phyloP scores from a whole-genome alignment of 2,113 vertebrate species.

The Haemorhous mexicanus region DNA sequence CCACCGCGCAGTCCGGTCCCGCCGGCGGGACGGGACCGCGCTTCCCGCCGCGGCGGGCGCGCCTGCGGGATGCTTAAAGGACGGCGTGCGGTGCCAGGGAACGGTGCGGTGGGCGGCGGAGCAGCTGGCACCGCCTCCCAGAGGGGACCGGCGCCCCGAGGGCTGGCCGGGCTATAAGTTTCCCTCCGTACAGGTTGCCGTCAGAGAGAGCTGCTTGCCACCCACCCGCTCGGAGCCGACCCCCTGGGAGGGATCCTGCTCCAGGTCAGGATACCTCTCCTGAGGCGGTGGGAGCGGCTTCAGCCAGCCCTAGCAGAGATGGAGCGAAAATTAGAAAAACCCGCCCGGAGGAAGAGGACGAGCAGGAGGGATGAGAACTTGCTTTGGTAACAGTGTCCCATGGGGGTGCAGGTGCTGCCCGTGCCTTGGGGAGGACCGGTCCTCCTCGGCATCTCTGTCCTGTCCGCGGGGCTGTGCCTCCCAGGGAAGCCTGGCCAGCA shows the following conservation, averaged over 20 bases:
- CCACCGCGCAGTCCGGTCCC: not conserved
- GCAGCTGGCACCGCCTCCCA: not conserved
- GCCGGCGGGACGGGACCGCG: not conserved
- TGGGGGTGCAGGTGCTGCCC: not conserved
- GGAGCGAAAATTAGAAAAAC: conserved; percentile 16
- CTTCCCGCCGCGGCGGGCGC: conserved; percentile 81
- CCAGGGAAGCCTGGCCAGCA: not conserved
- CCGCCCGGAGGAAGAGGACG: not conserved
- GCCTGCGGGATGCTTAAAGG: conserved; percentile 69
- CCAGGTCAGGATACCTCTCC: too few relatives aligned
- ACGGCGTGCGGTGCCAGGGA: not conserved
- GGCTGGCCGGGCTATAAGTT: not conserved
- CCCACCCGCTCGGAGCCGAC: not conserved
- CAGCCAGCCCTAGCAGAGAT: not conserved
- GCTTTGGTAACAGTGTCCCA: conserved; percentile 45
- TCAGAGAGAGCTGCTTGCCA: accelerated
- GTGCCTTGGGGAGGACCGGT: accelerated
- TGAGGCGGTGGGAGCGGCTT: not conserved
- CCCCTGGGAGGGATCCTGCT: too few relatives aligned
- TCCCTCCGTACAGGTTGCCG: not conserved
- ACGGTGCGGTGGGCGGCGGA: not conserved
- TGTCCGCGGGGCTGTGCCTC: not conserved
- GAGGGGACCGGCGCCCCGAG: not conserved
- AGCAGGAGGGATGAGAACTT: conserved; percentile 4
- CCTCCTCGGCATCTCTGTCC: not conserved